Percentiles rank a stretch among this genome's conserved stretches.
Evolutionary conservation across 2,797 vertebrate genomes (phyloP).

Genomic region (Neomorphus geoffroyi): DNA sequence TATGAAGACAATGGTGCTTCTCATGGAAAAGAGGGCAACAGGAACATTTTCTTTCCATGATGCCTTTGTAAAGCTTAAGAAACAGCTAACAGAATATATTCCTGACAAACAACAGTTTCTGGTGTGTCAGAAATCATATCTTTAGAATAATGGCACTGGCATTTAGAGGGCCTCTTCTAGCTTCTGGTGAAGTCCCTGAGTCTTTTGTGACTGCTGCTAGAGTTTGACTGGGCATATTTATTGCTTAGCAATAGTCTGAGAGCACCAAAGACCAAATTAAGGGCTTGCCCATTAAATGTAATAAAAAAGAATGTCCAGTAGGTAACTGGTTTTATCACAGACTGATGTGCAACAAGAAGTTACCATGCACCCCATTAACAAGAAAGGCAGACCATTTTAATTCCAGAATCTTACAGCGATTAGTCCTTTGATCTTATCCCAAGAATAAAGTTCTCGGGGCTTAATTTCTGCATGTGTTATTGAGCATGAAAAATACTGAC

Average conservation of each 20-base stretch:
- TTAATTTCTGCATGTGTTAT: neutral
- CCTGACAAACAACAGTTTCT: neutral
- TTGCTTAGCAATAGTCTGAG: neutral
- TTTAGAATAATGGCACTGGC: neutral
- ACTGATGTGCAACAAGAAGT: neutral
- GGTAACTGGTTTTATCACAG: neutral
- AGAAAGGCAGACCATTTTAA: neutral
- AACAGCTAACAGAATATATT: neutral
- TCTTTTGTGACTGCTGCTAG: neutral
- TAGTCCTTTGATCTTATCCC: neutral
- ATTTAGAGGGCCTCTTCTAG: neutral
- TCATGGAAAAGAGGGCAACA: conserved; percentile 12
- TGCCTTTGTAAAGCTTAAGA: conserved; percentile 6
- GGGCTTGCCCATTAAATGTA: neutral
- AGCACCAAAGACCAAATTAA: neutral
- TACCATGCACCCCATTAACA: neutral
- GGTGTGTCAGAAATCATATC: neutral
- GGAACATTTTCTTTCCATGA: neutral
- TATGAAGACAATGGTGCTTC: conserved; percentile 32
- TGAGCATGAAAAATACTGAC: neutral
- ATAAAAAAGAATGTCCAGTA: neutral
- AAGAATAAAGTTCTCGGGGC: neutral
- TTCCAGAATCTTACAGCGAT: neutral
- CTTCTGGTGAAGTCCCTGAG: neutral
- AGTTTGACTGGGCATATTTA: neutral